A percentile compares a stretch with the other conserved stretches of the same genome.
phyloP scores from a whole-genome alignment of 2,888 invertebrate species.

The Lasius fuliginosus region DNA sequence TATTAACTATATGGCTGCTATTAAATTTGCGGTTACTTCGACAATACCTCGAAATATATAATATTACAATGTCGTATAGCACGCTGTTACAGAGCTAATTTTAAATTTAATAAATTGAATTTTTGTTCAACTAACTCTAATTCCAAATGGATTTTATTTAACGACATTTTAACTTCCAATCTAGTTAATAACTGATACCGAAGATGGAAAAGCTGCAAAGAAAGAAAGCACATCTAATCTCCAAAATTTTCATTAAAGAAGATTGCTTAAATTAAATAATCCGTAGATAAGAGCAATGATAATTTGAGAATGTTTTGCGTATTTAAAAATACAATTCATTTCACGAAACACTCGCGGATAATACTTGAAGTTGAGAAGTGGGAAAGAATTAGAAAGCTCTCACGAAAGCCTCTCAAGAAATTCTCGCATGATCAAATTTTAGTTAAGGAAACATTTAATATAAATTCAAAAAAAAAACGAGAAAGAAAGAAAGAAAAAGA shows the following conservation, averaged over 20 bases:
- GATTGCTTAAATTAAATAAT: conserved; percentile 26
- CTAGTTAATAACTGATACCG: conserved; percentile 28
- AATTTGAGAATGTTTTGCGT: background rate
- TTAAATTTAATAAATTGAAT: background rate
- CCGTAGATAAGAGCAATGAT: background rate
- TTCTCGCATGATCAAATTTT: conserved; percentile 9
- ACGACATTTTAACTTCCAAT: conserved; percentile 4
- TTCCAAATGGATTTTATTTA: conserved; percentile 18
- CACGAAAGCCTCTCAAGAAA: background rate
- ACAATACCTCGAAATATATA: conserved; percentile 13
- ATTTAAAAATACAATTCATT: conserved; percentile 16
- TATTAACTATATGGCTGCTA: conserved; percentile 18
- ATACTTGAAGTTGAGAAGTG: background rate
- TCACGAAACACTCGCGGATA: background rate
- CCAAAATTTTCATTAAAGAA: conserved; percentile 24
- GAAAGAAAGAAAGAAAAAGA: background rate
- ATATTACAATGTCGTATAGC: conserved; percentile 7
- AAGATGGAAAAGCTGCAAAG: background rate
- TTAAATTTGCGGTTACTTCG: conserved; percentile 15
- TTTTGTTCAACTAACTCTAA: conserved; percentile 15
- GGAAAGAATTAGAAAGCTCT: background rate
- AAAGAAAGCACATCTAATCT: background rate
- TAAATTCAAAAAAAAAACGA: conserved; percentile 31
- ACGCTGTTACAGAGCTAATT: background rate
- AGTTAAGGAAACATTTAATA: conserved; percentile 14